Percentiles rank a stretch among this genome's conserved stretches.
These are phyloP conservation scores for Palythoa grandiflora DNA, from an alignment of 92 coral and sea anemone genomes.

Conservation along the genomic window DNA sequence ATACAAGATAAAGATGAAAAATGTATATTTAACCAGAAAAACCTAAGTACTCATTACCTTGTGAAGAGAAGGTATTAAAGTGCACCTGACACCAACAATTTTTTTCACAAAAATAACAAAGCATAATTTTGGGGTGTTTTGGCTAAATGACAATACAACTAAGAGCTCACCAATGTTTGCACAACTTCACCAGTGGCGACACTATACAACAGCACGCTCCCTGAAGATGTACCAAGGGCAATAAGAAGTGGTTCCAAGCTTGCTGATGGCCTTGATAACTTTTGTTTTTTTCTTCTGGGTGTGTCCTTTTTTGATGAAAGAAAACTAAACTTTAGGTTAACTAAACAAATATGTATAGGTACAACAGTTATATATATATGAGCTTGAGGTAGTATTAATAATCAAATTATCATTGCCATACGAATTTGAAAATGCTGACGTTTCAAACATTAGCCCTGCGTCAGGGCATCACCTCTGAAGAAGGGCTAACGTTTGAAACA, in stretches of 20 bases:
- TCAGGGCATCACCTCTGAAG: too few species aligned
- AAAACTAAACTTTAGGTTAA: background rate
- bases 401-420: too few species aligned
- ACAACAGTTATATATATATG: background rate
- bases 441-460: too few species aligned
- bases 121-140: too few species aligned
- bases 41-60: too few species aligned
- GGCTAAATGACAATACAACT: too few species aligned
- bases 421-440: too few species aligned
- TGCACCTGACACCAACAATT: background rate
- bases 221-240: constrained; percentile 91
- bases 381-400: too few species aligned
- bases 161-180: constrained; percentile 74
- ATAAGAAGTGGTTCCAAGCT: constrained; percentile 60
- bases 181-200: constrained; percentile 86
- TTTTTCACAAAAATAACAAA: background rate
- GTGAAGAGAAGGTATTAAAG: too few species aligned
- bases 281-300: constrained; percentile 81
- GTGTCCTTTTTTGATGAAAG: constrained; percentile 40
- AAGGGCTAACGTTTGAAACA: too few species aligned
- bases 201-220: constrained; percentile 84
- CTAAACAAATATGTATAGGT: background rate
- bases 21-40: too few species aligned
- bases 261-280: constrained; percentile 73
- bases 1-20: too few species aligned